phyloP scores from a whole-genome alignment of 2,888 invertebrate species.

The Brachylomia viminalis region DNA sequence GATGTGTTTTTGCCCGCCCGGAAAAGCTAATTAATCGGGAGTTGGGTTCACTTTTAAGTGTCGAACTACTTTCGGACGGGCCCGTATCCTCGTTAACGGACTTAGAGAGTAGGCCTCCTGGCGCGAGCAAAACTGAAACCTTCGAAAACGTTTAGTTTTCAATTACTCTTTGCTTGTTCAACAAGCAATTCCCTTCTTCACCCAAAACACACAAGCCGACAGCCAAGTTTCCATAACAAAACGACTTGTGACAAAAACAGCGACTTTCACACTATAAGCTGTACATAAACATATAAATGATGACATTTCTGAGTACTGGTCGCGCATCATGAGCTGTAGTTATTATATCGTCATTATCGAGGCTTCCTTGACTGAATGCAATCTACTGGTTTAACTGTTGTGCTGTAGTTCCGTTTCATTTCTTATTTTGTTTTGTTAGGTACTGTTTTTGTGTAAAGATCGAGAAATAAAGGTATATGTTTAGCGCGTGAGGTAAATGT shows the following conservation, averaged over 20 bases:
- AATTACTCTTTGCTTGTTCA: no score
- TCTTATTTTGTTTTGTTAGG: slow-evolving; percentile 9
- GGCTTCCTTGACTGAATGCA: slow-evolving; percentile 56
- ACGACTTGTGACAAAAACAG: slow-evolving; percentile 49
- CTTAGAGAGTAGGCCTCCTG: no score
- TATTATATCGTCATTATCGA: slow-evolving; percentile 62
- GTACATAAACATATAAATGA: slow-evolving; percentile 60
- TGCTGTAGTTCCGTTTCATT: slow-evolving; percentile 48
- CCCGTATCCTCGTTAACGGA: no score
- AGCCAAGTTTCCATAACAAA: slow-evolving; percentile 33
- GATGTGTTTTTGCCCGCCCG: no score
- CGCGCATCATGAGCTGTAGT: slow-evolving; percentile 44
- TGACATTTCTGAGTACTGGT: slow-evolving; percentile 56
- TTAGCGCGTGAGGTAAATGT: neutral
- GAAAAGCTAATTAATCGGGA: no score
- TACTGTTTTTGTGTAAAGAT: neutral
- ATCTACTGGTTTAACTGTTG: slow-evolving; percentile 56
- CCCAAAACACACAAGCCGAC: slow-evolving; percentile 8
- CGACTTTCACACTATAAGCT: slow-evolving; percentile 65
- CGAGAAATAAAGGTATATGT: neutral
- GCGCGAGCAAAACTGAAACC: no score
- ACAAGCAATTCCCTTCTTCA: neutral
- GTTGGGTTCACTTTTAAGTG: no score
- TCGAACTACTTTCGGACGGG: no score
- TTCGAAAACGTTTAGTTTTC: no score